Evolutionary conservation across 2,888 invertebrate genomes (phyloP), one percentile per base, ranked within the genome.

Genomic region (Seira ritae): DNA sequence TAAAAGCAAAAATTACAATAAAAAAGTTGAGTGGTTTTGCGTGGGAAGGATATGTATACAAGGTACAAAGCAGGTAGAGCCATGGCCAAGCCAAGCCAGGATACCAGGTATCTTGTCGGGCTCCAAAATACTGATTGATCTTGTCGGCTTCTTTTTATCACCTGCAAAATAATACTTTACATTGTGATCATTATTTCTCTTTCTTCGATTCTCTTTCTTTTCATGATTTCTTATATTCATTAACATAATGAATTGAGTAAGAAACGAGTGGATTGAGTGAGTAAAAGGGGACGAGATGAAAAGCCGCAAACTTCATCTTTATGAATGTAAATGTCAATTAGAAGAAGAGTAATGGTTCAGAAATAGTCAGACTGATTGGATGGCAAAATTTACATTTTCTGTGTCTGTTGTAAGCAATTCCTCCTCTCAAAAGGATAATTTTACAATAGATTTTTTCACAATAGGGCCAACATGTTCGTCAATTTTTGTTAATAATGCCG

Each of bases 281-380:
- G 55, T 60, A 67, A 31, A 55, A 55, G n/a, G 60, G 23, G 50
- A 24, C 42, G 67, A 66, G 66, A 72, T 42, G 69, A 65, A 71
- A 76, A 17, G 81, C 81, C 76, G 81, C 78, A 31, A 60, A 70
- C 24, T 65, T 81, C 67, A 65, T 81, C 31, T 81, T 81, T 81
- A 76, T 69, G 71, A 70, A 75, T 81, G 81, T 81, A 81, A 75
- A 81, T 81, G 81, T 81, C 81, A 81, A 81, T 81, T 81, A 81
- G 81, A n/a, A 75, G 62, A 66, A 81, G 81, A 81, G 66, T 76
- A 81, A 81, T 81, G 81, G 66, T 81, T 81, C 23, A 55, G 55
- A 55, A 55, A 55, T 55, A 55, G 67, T 81, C 75, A 50, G 75
- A 76, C 71, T 81, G 81, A 81, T 71, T 81, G 76, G 75, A 81